Evolutionary conservation across 1,140 invertebrate species (phyloP).

Genomic region (Procambarus clarkii): DNA sequence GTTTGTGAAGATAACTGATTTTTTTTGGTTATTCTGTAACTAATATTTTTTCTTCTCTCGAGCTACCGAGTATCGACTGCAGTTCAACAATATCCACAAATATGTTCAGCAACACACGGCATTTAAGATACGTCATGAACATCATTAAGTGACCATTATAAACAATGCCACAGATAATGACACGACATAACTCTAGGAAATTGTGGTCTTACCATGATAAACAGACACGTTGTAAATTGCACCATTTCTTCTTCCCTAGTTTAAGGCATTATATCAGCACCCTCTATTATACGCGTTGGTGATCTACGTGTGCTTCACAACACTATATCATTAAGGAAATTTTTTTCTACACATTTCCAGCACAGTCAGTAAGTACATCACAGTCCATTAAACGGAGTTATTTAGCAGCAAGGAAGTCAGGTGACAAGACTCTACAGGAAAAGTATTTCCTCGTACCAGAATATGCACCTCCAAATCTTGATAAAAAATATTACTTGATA

Average conservation of each 20-base stretch:
- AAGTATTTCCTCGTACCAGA: slow-evolving; percentile 10
- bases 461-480: slow-evolving; percentile 10
- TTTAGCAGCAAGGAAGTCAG: not conserved
- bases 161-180: slow-evolving; percentile 39
- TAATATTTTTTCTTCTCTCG: not conserved
- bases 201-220: slow-evolving; percentile 33
- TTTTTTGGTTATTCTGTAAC: not conserved
- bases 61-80: not conserved
- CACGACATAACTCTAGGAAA: slow-evolving; percentile 17
- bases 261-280: slow-evolving; percentile 32
- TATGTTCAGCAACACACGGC: not conserved
- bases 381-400: slow-evolving; percentile 5
- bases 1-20: not conserved
- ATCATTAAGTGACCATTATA: slow-evolving; percentile 45
- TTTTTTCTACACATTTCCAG: slow-evolving; percentile 6
- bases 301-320: slow-evolving; percentile 48
- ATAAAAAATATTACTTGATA: not conserved
- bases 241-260: slow-evolving; percentile 16
- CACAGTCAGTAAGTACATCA: slow-evolving; percentile 21
- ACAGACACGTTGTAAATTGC: slow-evolving; percentile 25
- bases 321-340: slow-evolving; percentile 30
- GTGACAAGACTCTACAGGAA: not conserved
- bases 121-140: not conserved
- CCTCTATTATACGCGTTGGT: slow-evolving; percentile 27
- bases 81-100: not conserved